These are phyloP conservation scores for Carettochelys insculpta DNA, from an alignment of 2,113 vertebrate genomes.

Conservation along the genomic window DNA sequence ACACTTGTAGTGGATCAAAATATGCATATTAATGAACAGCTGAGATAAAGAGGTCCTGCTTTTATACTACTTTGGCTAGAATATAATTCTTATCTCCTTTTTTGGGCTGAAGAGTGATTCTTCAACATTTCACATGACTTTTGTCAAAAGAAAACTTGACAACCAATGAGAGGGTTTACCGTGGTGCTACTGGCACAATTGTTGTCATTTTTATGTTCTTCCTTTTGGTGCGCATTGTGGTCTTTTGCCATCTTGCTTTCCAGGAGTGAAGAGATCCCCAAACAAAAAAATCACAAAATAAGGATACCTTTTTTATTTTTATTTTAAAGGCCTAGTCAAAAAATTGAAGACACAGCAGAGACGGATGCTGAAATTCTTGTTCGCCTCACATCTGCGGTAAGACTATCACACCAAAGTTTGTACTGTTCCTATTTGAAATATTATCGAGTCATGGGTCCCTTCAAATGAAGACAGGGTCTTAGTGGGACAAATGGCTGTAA, in stretches of 20 bases:
- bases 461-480: slow-evolving; percentile 13
- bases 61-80: not conserved
- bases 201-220: slow-evolving; percentile 11
- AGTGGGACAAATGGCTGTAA: slow-evolving; percentile 1
- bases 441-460: slow-evolving; percentile 30
- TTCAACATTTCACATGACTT: not conserved
- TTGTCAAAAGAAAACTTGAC: slow-evolving; percentile 46
- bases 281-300: slow-evolving; percentile 51
- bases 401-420: slow-evolving; percentile 44
- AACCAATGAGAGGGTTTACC: slow-evolving; percentile 34
- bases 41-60: not conserved
- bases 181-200: slow-evolving; percentile 15
- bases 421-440: slow-evolving; percentile 34
- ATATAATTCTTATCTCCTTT: not conserved
- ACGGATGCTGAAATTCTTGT: slow-evolving; percentile 92
- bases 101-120: not conserved
- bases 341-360: slow-evolving; percentile 87
- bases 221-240: slow-evolving; percentile 43
- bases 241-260: slow-evolving; percentile 35
- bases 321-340: slow-evolving; percentile 86
- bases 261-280: slow-evolving; percentile 48
- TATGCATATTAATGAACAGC: not conserved
- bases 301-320: slow-evolving; percentile 54
- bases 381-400: slow-evolving; percentile 93
- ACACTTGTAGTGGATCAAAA: not conserved